Conservation (phyloP, 2,113 vertebrate species). For the Trinectes maculatus region DNA sequence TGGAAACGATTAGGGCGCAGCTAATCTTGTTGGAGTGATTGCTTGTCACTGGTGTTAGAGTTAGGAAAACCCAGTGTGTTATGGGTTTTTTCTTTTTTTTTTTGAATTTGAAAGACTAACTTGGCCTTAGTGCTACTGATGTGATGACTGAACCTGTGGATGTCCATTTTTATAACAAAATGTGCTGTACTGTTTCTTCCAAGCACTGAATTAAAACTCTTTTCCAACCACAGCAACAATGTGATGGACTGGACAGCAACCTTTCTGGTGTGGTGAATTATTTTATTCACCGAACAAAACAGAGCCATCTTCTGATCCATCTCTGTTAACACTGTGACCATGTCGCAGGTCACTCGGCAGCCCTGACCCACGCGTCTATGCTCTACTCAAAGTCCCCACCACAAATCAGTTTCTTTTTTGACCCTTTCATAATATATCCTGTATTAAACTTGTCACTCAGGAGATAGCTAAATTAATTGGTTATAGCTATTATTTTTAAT, state of each 20-base stretch:
- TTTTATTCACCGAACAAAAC: neutral
- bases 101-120: constrained; percentile 59
- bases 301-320: neutral
- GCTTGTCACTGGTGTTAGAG: constrained; percentile 23
- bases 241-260: constrained; percentile 14
- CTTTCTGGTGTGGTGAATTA: neutral
- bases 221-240: constrained; percentile 65
- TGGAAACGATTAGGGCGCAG: constrained; percentile 56
- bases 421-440: constrained; percentile 7
- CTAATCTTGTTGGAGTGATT: constrained; percentile 60
- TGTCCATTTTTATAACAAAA: constrained; percentile 61
- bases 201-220: constrained; percentile 84
- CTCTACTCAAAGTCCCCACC: constrained; percentile 35
- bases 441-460: constrained; percentile 5
- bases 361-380: constrained; percentile 52
- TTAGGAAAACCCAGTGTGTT: constrained; percentile 27
- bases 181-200: constrained; percentile 77
- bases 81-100: constrained; percentile 9
- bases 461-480: neutral
- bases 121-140: constrained; percentile 55
- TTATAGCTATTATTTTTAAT: neutral
- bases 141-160: constrained; percentile 66
- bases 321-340: constrained; percentile 24
- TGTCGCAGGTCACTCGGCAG: constrained; percentile 21
- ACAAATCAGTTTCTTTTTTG: constrained; percentile 59